phyloP scores from a whole-genome alignment of 2,797 vertebrate genomes.

The Acanthornis magna region DNA sequence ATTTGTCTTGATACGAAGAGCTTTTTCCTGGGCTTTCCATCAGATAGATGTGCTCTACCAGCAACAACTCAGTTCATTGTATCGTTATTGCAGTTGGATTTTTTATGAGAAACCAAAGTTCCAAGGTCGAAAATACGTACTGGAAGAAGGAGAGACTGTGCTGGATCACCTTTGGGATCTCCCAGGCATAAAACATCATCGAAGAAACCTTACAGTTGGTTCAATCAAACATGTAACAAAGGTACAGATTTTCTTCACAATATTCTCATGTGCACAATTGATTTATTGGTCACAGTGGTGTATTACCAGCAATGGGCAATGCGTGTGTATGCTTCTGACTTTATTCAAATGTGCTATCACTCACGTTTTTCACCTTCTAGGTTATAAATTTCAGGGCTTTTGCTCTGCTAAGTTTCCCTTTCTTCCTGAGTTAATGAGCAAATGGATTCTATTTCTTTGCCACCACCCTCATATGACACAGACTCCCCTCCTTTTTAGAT shows the following conservation, averaged over 20 bases:
- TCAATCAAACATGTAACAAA: conserved; percentile 81
- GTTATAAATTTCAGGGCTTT: not conserved
- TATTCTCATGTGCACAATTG: not conserved
- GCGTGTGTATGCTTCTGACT: not conserved
- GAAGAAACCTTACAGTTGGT: conserved; percentile 71
- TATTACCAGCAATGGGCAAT: not conserved
- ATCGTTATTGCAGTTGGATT: conserved; percentile 80
- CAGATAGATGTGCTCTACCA: not conserved
- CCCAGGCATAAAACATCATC: conserved; percentile 48
- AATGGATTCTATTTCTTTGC: not conserved
- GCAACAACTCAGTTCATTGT: not conserved
- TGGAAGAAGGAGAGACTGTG: conserved; percentile 84
- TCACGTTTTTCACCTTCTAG: not conserved
- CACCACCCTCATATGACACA: not conserved
- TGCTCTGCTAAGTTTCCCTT: not conserved
- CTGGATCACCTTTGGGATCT: conserved; percentile 73
- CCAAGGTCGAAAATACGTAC: conserved; percentile 77
- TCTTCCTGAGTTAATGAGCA: not conserved
- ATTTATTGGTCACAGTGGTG: not conserved
- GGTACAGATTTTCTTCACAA: conserved; percentile 66
- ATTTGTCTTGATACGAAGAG: not conserved
- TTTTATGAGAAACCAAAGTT: conserved; percentile 83
- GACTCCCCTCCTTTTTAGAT: not conserved
- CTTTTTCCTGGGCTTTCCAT: not conserved
- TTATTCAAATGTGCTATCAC: not conserved